A percentile compares a stretch with the other conserved stretches of the same genome.
These are phyloP conservation scores for Nematopogon swammerdamellus DNA, from an alignment of 2,888 invertebrate species.

Conservation along the genomic window DNA sequence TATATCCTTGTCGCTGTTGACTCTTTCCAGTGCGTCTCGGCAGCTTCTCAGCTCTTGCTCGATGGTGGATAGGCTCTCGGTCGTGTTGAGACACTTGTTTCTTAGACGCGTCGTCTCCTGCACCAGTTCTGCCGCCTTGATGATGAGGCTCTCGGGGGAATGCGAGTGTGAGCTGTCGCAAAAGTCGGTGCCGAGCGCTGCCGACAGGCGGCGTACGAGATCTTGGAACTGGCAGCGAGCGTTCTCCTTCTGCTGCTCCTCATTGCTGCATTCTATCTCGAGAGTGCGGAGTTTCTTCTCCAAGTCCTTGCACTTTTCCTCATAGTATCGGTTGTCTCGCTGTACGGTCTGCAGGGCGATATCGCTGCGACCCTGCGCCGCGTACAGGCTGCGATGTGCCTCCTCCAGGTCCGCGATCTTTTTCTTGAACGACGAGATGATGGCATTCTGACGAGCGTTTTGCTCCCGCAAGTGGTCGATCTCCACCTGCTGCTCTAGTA, in stretches of 20 bases:
- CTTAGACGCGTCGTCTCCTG: constrained; percentile 68
- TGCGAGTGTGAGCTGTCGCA: constrained; percentile 62
- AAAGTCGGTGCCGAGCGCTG: constrained; percentile 68
- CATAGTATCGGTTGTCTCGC: constrained; percentile 67
- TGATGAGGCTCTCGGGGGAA: constrained; percentile 69
- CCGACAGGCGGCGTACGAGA: constrained; percentile 66
- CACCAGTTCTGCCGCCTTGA: constrained; percentile 73
- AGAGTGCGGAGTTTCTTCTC: constrained; percentile 70
- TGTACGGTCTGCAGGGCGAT: constrained; percentile 71
- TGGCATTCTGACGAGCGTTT: constrained; percentile 76
- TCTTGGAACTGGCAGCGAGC: constrained; percentile 66
- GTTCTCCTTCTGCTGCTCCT: constrained; percentile 74
- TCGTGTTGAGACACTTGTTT: constrained; percentile 56
- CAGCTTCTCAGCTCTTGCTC: constrained; percentile 67
- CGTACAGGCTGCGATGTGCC: constrained; percentile 66
- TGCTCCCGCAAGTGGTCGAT: constrained; percentile 77
- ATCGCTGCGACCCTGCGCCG: constrained; percentile 62
- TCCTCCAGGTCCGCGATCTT: constrained; percentile 78
- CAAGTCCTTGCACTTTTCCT: constrained; percentile 74
- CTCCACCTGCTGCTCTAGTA: constrained; percentile 75
- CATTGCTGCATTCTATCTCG: constrained; percentile 68
- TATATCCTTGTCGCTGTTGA: constrained; percentile 68
- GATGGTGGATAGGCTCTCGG: constrained; percentile 57
- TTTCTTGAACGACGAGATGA: constrained; percentile 76
- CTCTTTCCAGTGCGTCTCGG: constrained; percentile 62